Conservation (phyloP, 2,113 vertebrate species). For the Himantopus leucocephalus region DNA sequence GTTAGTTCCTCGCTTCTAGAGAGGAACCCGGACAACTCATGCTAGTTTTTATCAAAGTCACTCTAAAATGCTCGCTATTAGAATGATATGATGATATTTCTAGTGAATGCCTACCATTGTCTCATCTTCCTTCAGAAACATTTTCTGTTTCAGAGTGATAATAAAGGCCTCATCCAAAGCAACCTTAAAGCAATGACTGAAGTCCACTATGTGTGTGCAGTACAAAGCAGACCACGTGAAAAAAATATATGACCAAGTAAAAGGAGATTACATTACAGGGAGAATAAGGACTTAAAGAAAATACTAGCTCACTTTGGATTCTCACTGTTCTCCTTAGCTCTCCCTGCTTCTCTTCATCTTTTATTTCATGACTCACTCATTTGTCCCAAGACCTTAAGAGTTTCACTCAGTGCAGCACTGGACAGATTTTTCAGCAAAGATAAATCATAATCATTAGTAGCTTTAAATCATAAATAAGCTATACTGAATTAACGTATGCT, state of each 20-base stretch:
- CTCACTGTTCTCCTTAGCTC: background rate
- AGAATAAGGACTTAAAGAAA: background rate
- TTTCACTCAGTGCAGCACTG: background rate
- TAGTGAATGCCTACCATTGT: background rate
- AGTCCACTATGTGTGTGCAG: accelerated
- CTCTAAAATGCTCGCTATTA: background rate
- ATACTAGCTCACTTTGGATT: background rate
- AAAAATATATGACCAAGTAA: background rate
- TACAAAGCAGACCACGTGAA: background rate
- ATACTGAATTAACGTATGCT: background rate
- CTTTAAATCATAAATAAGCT: background rate
- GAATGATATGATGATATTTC: background rate
- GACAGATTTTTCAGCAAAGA: background rate
- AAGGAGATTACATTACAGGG: background rate
- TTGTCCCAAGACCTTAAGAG: background rate
- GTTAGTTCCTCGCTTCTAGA: background rate
- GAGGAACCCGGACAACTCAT: background rate
- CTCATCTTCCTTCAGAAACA: background rate
- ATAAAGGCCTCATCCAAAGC: background rate
- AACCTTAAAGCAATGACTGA: background rate
- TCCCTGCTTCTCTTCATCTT: background rate
- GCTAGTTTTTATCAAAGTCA: background rate
- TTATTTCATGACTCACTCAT: background rate
- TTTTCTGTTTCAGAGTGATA: background rate
- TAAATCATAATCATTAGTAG: background rate